Evolutionary conservation across 2,797 vertebrate genomes (phyloP).

Genomic region (Molossus molossus): DNA sequence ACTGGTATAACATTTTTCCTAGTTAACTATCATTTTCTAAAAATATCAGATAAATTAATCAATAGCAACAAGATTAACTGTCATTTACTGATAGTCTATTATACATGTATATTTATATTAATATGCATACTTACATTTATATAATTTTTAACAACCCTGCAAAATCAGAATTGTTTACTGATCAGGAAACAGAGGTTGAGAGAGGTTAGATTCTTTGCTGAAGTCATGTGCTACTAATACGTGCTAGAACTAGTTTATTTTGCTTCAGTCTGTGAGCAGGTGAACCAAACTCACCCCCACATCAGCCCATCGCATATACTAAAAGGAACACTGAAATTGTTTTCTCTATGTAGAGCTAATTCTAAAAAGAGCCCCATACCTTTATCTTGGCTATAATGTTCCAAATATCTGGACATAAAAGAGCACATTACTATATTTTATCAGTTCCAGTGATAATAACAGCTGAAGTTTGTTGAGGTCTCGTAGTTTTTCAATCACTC

Average conservation of each 20-base stretch:
- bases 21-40: not conserved
- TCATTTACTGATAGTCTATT: not conserved
- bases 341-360: not conserved
- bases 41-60: not conserved
- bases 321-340: not conserved
- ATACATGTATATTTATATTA: not conserved
- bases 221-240: not conserved
- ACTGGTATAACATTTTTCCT: not conserved
- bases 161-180: not conserved
- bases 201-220: not conserved
- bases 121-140: not conserved
- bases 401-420: not conserved
- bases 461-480: not conserved
- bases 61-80: not conserved
- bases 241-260: not conserved
- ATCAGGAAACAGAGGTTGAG: not conserved
- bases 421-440: not conserved
- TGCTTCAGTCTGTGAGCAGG: not conserved
- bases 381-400: not conserved
- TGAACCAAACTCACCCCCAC: not conserved
- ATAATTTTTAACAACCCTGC: not conserved
- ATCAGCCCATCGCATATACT: not conserved
- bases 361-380: not conserved
- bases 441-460: not conserved
- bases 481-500: not conserved